Evolutionary conservation across 1,140 invertebrate genomes (phyloP).

Genomic region (Glomeris maerens): DNA sequence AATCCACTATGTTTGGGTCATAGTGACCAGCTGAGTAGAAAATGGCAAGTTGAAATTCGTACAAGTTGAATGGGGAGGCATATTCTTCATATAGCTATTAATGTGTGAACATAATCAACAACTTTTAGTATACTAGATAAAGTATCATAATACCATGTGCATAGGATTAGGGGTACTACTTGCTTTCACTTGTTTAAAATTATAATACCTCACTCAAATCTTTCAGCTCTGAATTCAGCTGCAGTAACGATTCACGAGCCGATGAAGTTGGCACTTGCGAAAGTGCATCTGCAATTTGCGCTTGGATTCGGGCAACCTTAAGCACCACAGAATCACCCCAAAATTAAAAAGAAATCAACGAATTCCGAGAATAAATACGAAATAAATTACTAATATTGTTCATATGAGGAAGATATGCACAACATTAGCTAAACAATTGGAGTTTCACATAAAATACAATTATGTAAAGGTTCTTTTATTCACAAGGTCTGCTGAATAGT

Average conservation of each 20-base stretch:
- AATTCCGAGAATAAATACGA: no score
- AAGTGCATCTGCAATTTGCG: constrained; percentile 47
- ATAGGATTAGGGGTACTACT: constrained; percentile 10
- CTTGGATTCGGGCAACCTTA: constrained; percentile 57
- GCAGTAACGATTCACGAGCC: constrained; percentile 26
- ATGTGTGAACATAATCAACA: constrained; percentile 40
- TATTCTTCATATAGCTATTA: constrained; percentile 48
- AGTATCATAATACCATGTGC: neutral
- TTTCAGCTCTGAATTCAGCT: constrained; percentile 39
- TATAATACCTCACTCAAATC: constrained; percentile 36
- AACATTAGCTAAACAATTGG: no score
- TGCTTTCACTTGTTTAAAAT: neutral
- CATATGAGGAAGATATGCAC: no score
- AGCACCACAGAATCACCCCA: no score
- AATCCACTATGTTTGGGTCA: constrained; percentile 37
- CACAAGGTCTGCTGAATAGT: no score
- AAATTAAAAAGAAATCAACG: no score
- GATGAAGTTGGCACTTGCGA: constrained; percentile 31
- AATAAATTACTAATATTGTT: no score
- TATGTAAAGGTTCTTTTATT: no score
- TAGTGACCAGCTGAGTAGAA: constrained; percentile 38
- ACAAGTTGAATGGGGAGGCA: constrained; percentile 37
- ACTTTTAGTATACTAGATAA: constrained; percentile 37
- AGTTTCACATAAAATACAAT: no score
- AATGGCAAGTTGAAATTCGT: constrained; percentile 40